Evolutionary conservation across 2,797 vertebrate species (phyloP).

Genomic region (Carcharodon carcharias): DNA sequence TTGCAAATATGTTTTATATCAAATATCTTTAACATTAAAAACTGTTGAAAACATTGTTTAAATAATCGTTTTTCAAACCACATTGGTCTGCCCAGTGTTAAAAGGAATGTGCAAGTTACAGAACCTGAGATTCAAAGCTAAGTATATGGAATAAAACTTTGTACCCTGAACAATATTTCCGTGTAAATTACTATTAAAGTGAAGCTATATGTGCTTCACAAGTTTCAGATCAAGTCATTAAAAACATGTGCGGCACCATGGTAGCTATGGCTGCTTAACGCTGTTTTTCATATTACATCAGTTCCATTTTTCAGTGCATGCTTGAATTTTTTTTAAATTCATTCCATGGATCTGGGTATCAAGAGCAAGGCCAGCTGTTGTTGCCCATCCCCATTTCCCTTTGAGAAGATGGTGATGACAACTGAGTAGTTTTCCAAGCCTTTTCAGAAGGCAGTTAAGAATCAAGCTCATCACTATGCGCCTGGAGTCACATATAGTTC

Average conservation of each 20-base stretch:
- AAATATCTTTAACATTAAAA: neutral
- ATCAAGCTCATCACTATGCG: neutral
- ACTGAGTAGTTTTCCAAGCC: neutral
- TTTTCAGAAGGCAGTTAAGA: neutral
- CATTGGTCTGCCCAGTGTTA: neutral
- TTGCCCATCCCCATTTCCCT: neutral
- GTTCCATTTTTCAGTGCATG: neutral
- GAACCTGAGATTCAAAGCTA: neutral
- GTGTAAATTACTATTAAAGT: neutral
- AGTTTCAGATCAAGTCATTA: neutral
- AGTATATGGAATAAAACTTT: neutral
- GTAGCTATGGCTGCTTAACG: neutral
- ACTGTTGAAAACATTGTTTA: neutral
- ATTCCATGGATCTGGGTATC: neutral
- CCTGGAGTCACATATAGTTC: neutral
- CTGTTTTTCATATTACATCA: neutral
- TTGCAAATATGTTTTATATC: neutral
- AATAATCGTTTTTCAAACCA: neutral
- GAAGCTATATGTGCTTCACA: neutral
- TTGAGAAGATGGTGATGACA: neutral
- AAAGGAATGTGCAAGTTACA: neutral
- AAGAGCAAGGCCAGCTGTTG: neutral
- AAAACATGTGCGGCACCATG: neutral
- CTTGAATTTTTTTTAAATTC: neutral
- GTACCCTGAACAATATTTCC: neutral